Percentiles rank a stretch among this genome's conserved stretches.
These are phyloP conservation scores for Aphelenchoides fujianensis DNA, from an alignment of 1,140 invertebrate species.

Conservation along the genomic window DNA sequence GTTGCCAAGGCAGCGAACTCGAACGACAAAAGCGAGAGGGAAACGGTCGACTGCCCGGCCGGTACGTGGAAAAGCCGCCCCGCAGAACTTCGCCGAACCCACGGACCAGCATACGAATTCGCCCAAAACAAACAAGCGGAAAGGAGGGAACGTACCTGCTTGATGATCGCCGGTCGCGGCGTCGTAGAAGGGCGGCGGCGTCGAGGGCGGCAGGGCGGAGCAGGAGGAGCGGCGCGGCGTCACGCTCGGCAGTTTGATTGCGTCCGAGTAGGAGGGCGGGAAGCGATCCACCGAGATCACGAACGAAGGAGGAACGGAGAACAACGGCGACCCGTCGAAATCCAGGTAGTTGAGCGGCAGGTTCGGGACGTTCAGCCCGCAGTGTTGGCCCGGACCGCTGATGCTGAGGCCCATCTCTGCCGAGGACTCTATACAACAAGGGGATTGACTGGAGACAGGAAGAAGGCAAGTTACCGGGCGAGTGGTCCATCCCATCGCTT, in stretches of 20 bases:
- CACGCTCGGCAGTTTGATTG: not conserved
- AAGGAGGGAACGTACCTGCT: too few species aligned
- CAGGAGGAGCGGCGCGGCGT: not conserved
- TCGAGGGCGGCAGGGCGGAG: not conserved
- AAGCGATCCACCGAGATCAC: not conserved
- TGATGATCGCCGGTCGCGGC: too few species aligned
- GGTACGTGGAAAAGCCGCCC: too few species aligned
- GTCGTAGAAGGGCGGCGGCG: constrained; percentile 5
- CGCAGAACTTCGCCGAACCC: too few species aligned
- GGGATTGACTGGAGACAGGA: not conserved
- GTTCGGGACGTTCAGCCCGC: not conserved
- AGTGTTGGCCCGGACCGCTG: not conserved
- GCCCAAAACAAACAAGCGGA: too few species aligned
- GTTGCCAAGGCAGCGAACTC: too few species aligned
- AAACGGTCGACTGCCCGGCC: too few species aligned
- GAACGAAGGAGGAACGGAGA: not conserved
- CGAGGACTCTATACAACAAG: not conserved
- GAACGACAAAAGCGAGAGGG: too few species aligned
- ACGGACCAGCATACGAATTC: too few species aligned
- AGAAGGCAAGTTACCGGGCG: not conserved
- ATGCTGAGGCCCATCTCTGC: not conserved
- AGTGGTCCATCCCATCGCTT: not conserved
- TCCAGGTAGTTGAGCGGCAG: constrained; percentile 1
- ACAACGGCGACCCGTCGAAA: not conserved
- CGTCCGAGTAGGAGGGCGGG: constrained; percentile 1